Base-by-base conservation (phyloP, 2,888 invertebrate species). In the Litoditis marina region DNA sequence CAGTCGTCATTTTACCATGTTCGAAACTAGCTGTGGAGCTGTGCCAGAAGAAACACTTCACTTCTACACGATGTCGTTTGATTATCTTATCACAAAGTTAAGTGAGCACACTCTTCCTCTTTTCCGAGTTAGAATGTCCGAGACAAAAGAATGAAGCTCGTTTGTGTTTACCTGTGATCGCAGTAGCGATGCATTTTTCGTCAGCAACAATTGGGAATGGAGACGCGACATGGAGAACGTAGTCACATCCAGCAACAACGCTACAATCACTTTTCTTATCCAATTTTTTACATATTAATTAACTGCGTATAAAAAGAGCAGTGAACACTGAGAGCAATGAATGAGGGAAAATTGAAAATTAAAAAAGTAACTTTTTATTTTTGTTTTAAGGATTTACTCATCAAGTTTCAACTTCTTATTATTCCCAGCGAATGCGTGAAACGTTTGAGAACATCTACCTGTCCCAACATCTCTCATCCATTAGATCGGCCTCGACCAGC, bases 171-270 rank as follows among this genome's bases (percentile, higher is more conserved):
- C 61, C 61, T 19, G 28, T 51, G 5, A 76, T 71, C 5, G 76
- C 76, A 1, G 73, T 74, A 11, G 60, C 65, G 36, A 76, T 71
- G 46, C 69, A 69, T 28, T 61, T 55, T 52, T 78, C 77, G 56
- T 81, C 79, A 39, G 76, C 77, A 11, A 75, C 77, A 32, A 81
- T 69, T 7, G 81, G 80, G 59, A 81, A 81, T 1, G 81, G 81
- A 32, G 79, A 80, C 7, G 81, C 81, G 2, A 81, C 78, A 63
- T 81, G 81, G 13, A 79, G 77, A 22, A 81, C 77, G 59, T 71
- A 81, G 42, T 76, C 68, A 49, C 79, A 79, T 6, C 73, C 77
- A 1, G 58, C 58, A 0, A 81, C 71, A 11, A 73, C 80, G 19
- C 79, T 80, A 60, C 47, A 71, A 60, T 27, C 46, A 25, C 22